These are phyloP conservation scores for Tenualosa ilisha DNA, from an alignment of 2,797 vertebrate species.

Conservation along the genomic window DNA sequence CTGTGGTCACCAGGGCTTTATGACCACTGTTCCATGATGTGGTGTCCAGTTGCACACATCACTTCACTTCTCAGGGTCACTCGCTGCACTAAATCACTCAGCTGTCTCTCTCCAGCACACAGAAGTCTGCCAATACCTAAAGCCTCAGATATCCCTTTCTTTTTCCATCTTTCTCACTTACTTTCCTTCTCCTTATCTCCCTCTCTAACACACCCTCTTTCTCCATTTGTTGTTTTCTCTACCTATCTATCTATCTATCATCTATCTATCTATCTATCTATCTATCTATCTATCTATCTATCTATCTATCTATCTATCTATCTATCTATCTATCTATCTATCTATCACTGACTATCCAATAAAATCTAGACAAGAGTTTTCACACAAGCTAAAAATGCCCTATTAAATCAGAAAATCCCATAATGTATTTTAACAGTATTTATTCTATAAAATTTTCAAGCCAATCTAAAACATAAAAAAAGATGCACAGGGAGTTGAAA, in stretches of 20 bases:
- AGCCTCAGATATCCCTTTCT: constrained; percentile 34
- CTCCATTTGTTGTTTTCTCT: not conserved
- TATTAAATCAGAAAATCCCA: not conserved
- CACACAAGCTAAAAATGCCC: not conserved
- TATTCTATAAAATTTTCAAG: not conserved
- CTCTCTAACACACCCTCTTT: not conserved
- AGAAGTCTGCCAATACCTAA: constrained; percentile 17
- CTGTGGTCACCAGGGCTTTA: constrained; percentile 70
- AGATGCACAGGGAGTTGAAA: not conserved
- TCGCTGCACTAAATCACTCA: constrained; percentile 50
- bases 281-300: not conserved
- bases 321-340: not conserved
- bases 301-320: not conserved
- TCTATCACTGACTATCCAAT: not conserved
- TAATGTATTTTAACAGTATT: not conserved
- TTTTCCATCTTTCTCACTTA: not conserved
- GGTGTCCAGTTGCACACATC: constrained; percentile 44
- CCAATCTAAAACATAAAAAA: not conserved
- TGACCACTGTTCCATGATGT: constrained; percentile 65
- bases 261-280: not conserved
- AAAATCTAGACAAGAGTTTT: not conserved
- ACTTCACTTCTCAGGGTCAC: constrained; percentile 45
- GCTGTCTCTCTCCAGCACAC: constrained; percentile 40
- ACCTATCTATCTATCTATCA: not conserved
- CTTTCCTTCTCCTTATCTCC: not conserved